Conservation (phyloP, 2,888 invertebrate species). For the Mythimna albipuncta region DNA sequence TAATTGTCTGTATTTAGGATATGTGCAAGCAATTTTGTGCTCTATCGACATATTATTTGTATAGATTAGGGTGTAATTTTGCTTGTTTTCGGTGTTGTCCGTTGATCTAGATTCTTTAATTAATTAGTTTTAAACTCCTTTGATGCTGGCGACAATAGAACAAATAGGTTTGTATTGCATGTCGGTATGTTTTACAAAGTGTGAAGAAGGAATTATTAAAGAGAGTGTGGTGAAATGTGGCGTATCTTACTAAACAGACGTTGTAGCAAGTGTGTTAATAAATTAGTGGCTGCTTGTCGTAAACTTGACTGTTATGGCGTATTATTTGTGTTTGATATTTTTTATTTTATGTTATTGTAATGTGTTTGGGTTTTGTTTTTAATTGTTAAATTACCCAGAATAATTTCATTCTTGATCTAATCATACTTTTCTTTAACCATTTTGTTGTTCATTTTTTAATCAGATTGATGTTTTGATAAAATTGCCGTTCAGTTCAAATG, state of each 20-base stretch:
- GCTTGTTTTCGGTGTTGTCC: constrained; percentile 46
- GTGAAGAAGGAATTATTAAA: constrained; percentile 63
- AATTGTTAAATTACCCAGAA: too few species aligned
- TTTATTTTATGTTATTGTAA: constrained; percentile 16
- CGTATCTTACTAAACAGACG: constrained; percentile 44
- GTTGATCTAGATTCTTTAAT: constrained; percentile 69
- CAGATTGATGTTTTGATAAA: not conserved
- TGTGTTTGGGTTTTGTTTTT: not conserved
- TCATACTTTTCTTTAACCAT: too few species aligned
- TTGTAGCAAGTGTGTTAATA: constrained; percentile 36
- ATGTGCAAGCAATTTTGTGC: constrained; percentile 52
- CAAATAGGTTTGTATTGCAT: constrained; percentile 59
- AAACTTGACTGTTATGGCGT: constrained; percentile 26
- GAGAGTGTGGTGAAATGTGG: constrained; percentile 51
- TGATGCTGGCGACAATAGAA: constrained; percentile 64
- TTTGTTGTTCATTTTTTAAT: too few species aligned
- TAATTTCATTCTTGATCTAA: too few species aligned
- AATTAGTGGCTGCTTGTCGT: constrained; percentile 46
- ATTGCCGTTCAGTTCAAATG: too few species aligned
- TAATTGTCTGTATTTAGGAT: constrained; percentile 63
- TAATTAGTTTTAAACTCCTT: constrained; percentile 69
- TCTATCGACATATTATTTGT: constrained; percentile 42
- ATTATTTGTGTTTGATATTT: constrained; percentile 23
- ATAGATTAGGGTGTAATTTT: constrained; percentile 37
- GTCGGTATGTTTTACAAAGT: constrained; percentile 57